Conservation (phyloP, 2,797 vertebrate genomes). For the Mastacembelus armatus region DNA sequence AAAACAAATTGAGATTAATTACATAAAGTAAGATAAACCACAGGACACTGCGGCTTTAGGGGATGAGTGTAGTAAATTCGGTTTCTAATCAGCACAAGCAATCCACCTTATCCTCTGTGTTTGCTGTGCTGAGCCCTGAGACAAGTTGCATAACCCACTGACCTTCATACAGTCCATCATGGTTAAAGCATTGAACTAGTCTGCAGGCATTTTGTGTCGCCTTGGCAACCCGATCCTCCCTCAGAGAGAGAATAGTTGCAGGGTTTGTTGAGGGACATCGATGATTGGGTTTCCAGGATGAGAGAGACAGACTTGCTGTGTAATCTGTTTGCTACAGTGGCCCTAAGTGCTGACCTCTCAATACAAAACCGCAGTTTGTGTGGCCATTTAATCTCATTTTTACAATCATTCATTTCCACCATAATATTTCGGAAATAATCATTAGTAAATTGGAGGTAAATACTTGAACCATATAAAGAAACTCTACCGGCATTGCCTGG, state of each 20-base stretch:
- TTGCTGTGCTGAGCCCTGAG: constrained; percentile 53
- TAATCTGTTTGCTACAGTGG: constrained; percentile 73
- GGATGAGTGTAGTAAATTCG: constrained; percentile 70
- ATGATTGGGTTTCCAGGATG: constrained; percentile 75
- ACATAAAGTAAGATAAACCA: constrained; percentile 75
- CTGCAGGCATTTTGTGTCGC: constrained; percentile 81
- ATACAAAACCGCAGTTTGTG: constrained; percentile 33
- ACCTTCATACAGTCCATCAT: constrained; percentile 74
- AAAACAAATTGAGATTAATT: constrained; percentile 76
- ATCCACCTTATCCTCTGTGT: constrained; percentile 68
- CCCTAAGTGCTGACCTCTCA: constrained; percentile 70
- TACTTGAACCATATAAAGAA: background rate
- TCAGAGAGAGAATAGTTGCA: constrained; percentile 71
- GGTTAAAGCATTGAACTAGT: constrained; percentile 74
- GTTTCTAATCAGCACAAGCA: constrained; percentile 70
- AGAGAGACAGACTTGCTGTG: constrained; percentile 72
- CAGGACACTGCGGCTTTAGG: constrained; percentile 56
- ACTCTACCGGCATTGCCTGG: constrained; percentile 95
- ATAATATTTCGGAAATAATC: background rate
- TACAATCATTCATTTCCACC: constrained; percentile 17
- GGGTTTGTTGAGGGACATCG: constrained; percentile 62
- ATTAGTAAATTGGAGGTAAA: constrained; percentile 2
- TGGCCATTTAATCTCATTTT: constrained; percentile 39
- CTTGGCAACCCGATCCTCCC: constrained; percentile 81
- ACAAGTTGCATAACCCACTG: constrained; percentile 72